phyloP scores from a whole-genome alignment of 23 tunicate genomes.

The Diplosoma virens region DNA sequence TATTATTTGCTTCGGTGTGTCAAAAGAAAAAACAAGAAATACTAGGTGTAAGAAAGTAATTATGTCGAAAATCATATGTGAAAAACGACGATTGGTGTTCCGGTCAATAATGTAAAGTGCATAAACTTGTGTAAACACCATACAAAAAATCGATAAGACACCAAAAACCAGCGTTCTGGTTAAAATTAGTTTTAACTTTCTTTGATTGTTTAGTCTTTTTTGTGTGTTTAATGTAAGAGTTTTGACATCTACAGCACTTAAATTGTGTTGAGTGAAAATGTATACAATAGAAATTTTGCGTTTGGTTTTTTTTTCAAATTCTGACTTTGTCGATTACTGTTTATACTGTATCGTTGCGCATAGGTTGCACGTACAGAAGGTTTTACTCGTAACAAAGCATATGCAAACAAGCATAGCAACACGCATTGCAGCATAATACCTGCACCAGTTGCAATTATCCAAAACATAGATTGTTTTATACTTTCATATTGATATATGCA shows the following conservation, averaged over 20 bases:
- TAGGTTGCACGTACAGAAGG: too few relatives aligned
- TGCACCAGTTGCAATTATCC: neutral
- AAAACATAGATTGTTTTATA: neutral
- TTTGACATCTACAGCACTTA: too few relatives aligned
- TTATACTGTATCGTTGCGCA: too few relatives aligned
- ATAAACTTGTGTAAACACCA: neutral
- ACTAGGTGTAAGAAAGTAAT: neutral
- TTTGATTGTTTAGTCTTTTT: too few relatives aligned
- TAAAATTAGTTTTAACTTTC: neutral
- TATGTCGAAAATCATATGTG: neutral
- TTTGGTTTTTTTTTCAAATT: too few relatives aligned
- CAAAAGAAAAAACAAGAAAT: conserved; percentile 12
- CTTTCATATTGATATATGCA: conserved; percentile 13
- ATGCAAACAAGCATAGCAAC: conserved; percentile 26
- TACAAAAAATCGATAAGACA: neutral
- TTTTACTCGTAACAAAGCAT: too few relatives aligned
- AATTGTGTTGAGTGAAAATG: too few relatives aligned
- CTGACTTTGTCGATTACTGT: too few relatives aligned
- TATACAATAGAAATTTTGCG: too few relatives aligned
- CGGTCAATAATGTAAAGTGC: neutral
- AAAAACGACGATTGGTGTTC: neutral
- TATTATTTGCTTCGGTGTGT: too few relatives aligned
- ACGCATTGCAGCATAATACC: conserved; percentile 21
- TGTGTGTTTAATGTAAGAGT: too few relatives aligned
- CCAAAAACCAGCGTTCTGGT: neutral